These are phyloP conservation scores for Leptopilina boulardi DNA, from an alignment of 1,140 invertebrate genomes.

Conservation along the genomic window DNA sequence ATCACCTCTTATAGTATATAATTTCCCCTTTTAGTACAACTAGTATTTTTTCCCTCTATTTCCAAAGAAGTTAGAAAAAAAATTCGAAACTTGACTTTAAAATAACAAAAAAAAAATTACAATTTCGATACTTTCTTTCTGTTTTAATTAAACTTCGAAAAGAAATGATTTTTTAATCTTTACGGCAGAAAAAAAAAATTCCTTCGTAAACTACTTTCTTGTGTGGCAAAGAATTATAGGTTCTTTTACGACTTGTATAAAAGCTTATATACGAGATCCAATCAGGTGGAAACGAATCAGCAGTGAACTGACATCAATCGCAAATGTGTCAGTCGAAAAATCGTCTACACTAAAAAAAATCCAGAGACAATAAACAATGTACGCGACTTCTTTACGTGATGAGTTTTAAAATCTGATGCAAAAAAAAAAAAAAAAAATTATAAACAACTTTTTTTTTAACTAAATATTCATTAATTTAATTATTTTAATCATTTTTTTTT, in stretches of 20 bases:
- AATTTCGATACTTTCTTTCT: no score
- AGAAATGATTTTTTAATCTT: no score
- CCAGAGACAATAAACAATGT: neutral
- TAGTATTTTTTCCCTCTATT: no score
- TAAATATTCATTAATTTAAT: no score
- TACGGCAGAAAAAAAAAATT: neutral
- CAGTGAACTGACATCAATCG: neutral
- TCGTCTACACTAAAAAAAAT: neutral
- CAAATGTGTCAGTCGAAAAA: neutral
- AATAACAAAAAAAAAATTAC: no score
- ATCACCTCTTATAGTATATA: neutral
- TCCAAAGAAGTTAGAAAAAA: no score
- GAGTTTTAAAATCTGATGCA: neutral
- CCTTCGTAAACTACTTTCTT: neutral
- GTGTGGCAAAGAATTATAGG: neutral
- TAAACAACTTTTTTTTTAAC: no score
- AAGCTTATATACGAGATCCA: neutral
- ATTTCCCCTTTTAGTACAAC: neutral
- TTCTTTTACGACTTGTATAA: neutral
- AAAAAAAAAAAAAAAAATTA: no score
- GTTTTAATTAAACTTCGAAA: no score
- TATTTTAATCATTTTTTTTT: neutral
- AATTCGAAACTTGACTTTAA: no score
- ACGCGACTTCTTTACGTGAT: neutral
- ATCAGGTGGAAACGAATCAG: constrained; percentile 6